These are phyloP conservation scores for Tyria jacobaeae DNA, from an alignment of 2,888 invertebrate species.

Conservation along the genomic window DNA sequence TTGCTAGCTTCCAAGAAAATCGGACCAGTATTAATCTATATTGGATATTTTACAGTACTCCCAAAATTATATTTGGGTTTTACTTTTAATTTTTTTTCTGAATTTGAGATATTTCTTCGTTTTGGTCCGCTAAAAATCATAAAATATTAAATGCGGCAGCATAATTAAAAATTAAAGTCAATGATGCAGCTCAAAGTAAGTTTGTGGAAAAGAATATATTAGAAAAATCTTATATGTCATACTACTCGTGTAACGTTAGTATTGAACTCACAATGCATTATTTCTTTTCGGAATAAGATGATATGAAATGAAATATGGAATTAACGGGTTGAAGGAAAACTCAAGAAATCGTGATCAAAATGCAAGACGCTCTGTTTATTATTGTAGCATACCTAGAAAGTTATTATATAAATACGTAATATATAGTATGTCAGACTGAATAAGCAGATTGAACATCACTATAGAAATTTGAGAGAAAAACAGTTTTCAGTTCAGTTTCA, in stretches of 20 bases:
- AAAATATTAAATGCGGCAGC: background rate
- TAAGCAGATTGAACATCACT: too few relatives aligned
- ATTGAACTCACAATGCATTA: too few relatives aligned
- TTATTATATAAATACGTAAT: background rate
- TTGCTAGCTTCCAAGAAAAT: constrained; percentile 57
- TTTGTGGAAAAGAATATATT: too few relatives aligned
- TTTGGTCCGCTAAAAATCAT: background rate
- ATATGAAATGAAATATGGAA: too few relatives aligned
- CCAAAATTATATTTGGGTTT: constrained; percentile 19
- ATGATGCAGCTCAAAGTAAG: too few relatives aligned
- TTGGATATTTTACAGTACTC: constrained; percentile 44
- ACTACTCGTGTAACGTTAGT: too few relatives aligned
- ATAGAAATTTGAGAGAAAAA: background rate
- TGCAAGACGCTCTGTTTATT: background rate
- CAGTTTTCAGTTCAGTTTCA: too few relatives aligned
- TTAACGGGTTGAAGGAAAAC: too few relatives aligned
- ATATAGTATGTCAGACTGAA: background rate
- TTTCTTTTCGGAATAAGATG: too few relatives aligned
- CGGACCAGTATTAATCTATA: constrained; percentile 60
- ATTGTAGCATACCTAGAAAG: background rate
- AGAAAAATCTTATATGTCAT: too few relatives aligned
- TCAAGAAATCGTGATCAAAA: too few relatives aligned
- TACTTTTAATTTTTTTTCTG: background rate
- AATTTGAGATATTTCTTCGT: background rate
- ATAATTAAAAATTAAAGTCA: background rate